phyloP scores from a whole-genome alignment of 2,888 invertebrate genomes.

The Pyrrhia umbra region DNA sequence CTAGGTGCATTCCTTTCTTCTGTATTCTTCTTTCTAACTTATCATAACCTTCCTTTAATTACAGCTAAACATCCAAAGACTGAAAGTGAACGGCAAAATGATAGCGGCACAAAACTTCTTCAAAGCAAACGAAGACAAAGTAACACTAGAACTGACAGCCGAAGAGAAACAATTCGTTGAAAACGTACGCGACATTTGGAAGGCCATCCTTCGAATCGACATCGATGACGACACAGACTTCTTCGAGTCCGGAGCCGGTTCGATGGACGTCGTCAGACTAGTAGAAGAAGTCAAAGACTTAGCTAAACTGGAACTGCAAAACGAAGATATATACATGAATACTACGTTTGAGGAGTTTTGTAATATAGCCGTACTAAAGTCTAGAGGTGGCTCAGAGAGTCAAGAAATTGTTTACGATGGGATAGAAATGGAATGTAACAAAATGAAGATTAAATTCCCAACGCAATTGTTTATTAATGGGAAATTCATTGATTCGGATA shows the following conservation, averaged over 20 bases:
- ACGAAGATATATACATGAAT: conserved; percentile 98
- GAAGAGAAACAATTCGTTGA: conserved; percentile 93
- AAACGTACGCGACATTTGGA: conserved; percentile 93
- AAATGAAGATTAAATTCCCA: conserved; percentile 95
- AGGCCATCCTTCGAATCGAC: conserved; percentile 94
- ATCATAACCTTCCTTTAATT: conserved; percentile 33
- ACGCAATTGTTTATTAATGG: conserved; percentile 98
- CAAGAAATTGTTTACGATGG: conserved; percentile 93
- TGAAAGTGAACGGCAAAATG: conserved; percentile 95
- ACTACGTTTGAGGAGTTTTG: conserved; percentile 96
- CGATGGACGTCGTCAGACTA: conserved; percentile 98
- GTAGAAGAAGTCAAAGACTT: conserved; percentile 98
- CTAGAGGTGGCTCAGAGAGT: conserved; percentile 90
- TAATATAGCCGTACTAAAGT: conserved; percentile 91
- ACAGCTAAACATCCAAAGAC: conserved; percentile 94
- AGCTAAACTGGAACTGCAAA: conserved; percentile 94
- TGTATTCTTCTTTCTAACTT: too few relatives aligned
- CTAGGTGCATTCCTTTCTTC: too few relatives aligned
- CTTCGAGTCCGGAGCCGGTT: conserved; percentile 98
- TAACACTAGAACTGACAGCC: conserved; percentile 91
- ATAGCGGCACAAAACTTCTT: conserved; percentile 95
- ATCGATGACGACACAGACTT: conserved; percentile 96
- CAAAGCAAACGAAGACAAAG: conserved; percentile 90
- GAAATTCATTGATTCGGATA: conserved; percentile 95
- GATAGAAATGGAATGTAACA: conserved; percentile 94